Percentiles rank a stretch among this genome's conserved stretches.
phyloP scores from a whole-genome alignment of 2,888 invertebrate genomes.

The Cotesia congregata region DNA sequence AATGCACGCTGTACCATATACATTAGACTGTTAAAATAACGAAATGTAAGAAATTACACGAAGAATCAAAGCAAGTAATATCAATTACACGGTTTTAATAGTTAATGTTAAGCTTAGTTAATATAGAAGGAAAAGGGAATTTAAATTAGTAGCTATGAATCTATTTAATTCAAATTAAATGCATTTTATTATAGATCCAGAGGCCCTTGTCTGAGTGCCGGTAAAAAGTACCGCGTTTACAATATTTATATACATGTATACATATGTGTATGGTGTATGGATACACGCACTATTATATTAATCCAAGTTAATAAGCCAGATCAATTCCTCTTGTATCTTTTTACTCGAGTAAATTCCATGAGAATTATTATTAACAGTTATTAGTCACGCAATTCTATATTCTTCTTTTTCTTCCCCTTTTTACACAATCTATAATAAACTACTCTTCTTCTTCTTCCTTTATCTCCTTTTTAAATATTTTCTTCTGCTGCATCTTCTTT shows the following conservation, averaged over 20 bases:
- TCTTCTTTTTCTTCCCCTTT: not conserved
- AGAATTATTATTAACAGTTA: slow-evolving; percentile 33
- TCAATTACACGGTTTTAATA: slow-evolving; percentile 30
- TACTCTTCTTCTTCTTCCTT: not conserved
- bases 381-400: slow-evolving; percentile 27
- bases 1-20: not conserved
- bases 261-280: not conserved
- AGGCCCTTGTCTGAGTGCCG: not conserved
- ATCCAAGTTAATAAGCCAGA: slow-evolving; percentile 31
- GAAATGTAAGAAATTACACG: slow-evolving; percentile 28
- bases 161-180: not conserved
- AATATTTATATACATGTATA: not conserved
- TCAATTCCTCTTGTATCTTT: slow-evolving; percentile 11
- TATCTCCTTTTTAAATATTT: not conserved
- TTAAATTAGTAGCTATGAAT: not conserved
- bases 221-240: not conserved
- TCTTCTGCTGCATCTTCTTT: not conserved
- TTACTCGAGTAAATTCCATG: slow-evolving; percentile 11
- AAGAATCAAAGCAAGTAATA: slow-evolving; percentile 32
- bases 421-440: slow-evolving; percentile 7
- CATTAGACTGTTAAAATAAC: not conserved
- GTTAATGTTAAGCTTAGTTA: not conserved
- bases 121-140: not conserved
- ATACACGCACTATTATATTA: slow-evolving; percentile 7
- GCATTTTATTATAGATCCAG: not conserved